These are phyloP conservation scores for Chelonoidis abingdonii DNA, from an alignment of 2,113 vertebrate genomes.

Conservation along the genomic window DNA sequence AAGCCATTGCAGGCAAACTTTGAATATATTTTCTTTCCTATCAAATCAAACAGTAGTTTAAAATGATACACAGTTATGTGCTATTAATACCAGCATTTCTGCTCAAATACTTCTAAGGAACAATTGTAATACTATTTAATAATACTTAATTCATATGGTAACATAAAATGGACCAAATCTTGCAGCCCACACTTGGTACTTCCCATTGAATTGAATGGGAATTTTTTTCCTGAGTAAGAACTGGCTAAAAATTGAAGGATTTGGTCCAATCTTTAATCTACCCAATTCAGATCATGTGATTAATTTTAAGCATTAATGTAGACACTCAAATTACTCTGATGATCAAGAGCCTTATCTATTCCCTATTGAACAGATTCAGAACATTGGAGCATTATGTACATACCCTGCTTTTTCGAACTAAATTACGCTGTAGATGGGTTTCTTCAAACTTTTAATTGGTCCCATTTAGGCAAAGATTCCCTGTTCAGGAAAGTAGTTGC, in stretches of 20 bases:
- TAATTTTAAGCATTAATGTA: neutral
- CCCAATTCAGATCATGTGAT: neutral
- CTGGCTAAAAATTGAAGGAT: constrained; percentile 29
- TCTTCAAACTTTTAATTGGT: neutral
- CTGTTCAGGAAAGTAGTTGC: neutral
- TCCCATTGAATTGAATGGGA: neutral
- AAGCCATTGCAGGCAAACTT: constrained; percentile 12
- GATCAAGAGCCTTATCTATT: neutral
- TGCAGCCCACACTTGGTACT: neutral
- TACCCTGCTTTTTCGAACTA: neutral
- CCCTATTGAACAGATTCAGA: neutral
- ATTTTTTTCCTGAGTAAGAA: neutral
- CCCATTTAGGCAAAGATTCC: neutral
- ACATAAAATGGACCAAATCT: neutral
- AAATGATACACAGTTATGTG: constrained; percentile 3
- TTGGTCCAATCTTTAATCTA: neutral
- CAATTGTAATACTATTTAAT: neutral
- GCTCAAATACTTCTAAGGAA: neutral
- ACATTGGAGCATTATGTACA: neutral
- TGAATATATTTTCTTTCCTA: constrained; percentile 12
- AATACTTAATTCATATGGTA: neutral
- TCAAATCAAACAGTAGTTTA: constrained; percentile 29
- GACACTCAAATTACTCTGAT: neutral
- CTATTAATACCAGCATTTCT: constrained; percentile 28
- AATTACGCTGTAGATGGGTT: neutral